Conservation (phyloP, 2,797 vertebrate genomes). For the Pipistrellus nathusii region DNA sequence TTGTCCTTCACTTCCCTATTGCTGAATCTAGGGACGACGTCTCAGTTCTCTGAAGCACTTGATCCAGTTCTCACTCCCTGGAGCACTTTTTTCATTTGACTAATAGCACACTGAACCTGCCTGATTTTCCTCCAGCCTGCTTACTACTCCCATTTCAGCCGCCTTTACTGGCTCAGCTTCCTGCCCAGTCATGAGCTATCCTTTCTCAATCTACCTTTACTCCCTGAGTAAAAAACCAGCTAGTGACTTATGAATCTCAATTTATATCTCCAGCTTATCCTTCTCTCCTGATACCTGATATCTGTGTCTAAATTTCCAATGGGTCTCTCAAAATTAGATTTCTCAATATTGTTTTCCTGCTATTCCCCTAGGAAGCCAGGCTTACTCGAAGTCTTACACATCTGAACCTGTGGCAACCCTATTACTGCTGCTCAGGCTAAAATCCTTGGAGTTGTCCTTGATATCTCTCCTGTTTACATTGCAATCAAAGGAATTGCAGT, state of each 20-base stretch:
- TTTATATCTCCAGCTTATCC: background rate
- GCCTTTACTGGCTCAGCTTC: background rate
- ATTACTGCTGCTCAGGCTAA: background rate
- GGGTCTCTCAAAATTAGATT: background rate
- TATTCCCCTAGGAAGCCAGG: background rate
- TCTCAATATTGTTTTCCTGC: background rate
- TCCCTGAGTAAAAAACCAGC: background rate
- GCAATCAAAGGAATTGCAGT: background rate
- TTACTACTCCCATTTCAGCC: background rate
- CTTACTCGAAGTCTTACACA: background rate
- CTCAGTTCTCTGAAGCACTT: background rate
- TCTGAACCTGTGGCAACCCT: background rate
- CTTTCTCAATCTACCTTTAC: background rate
- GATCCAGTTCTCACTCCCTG: background rate
- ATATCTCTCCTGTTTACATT: background rate
- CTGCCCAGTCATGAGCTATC: background rate
- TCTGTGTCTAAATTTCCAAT: background rate
- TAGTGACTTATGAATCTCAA: background rate
- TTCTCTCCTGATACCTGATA: background rate
- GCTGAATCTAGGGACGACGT: background rate
- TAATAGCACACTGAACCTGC: fast-evolving
- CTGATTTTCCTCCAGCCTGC: background rate
- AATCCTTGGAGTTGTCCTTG: background rate
- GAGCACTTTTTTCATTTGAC: background rate
- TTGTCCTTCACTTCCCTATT: background rate